Evolutionary conservation across 2,888 invertebrate genomes (phyloP).

Genomic region (Plebejus anna): DNA sequence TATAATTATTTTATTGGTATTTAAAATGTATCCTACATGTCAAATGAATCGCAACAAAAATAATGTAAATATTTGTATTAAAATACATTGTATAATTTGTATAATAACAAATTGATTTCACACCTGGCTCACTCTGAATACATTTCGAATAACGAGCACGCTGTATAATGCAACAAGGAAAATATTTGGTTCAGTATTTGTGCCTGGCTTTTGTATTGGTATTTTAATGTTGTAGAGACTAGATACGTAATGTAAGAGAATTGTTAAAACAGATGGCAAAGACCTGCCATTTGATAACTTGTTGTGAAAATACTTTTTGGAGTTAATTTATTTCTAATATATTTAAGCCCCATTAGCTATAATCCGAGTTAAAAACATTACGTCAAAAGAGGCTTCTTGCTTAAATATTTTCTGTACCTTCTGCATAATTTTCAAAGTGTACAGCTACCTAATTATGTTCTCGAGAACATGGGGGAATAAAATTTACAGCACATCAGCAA

Average conservation of each 20-base stretch:
- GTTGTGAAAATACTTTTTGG: too few species aligned
- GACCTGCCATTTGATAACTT: too few species aligned
- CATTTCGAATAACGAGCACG: neutral
- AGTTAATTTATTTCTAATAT: neutral
- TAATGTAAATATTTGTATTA: neutral
- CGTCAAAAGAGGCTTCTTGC: neutral
- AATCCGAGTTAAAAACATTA: neutral
- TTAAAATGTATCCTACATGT: neutral
- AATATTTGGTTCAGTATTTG: neutral
- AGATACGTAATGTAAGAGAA: too few species aligned
- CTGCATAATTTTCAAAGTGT: neutral
- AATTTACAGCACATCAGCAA: constrained; percentile 13
- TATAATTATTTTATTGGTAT: neutral
- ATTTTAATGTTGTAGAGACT: too few species aligned
- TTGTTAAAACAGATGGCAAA: too few species aligned
- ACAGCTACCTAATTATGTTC: neutral
- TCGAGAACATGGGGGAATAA: constrained; percentile 3
- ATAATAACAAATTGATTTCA: constrained; percentile 4
- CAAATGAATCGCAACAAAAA: neutral
- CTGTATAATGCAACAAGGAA: constrained; percentile 8
- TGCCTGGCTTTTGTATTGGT: neutral
- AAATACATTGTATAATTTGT: neutral
- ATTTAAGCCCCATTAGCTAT: neutral
- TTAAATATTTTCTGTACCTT: neutral
- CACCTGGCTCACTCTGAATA: neutral